Conservation (phyloP, 2,113 vertebrate genomes). For the Serinus canaria region DNA sequence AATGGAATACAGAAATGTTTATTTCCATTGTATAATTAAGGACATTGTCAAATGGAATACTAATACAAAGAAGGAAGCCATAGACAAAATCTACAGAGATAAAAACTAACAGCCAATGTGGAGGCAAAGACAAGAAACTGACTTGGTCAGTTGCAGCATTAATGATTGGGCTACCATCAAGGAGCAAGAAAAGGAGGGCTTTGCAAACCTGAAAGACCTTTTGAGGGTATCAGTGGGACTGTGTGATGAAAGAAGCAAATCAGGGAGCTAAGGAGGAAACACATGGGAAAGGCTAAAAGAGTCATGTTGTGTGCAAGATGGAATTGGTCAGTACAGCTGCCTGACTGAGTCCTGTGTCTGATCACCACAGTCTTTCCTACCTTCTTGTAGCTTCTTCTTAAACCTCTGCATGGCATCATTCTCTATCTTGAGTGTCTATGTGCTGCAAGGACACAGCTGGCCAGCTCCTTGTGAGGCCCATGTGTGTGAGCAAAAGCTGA, state of each 20-base stretch:
- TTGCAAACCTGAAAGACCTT: background rate
- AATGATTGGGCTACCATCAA: background rate
- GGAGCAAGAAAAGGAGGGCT: background rate
- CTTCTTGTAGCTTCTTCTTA: background rate
- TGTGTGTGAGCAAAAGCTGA: background rate
- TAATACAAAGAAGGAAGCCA: background rate
- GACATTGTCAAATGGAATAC: background rate
- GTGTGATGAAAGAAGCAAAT: background rate
- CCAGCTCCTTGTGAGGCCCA: background rate
- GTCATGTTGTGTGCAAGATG: background rate
- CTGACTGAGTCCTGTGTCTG: background rate
- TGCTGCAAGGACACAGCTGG: background rate
- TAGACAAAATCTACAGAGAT: background rate
- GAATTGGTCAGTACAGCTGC: accelerated
- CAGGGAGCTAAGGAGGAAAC: background rate
- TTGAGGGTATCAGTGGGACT: background rate
- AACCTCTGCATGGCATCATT: background rate
- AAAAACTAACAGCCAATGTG: background rate
- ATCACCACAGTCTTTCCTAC: background rate
- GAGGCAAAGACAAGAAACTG: background rate
- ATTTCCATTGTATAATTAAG: background rate
- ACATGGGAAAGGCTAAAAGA: background rate
- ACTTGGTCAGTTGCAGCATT: background rate
- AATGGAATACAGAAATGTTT: background rate
- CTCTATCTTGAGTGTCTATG: too few relatives aligned